Percentiles rank a stretch among this genome's conserved stretches.
Conservation (phyloP, 2,797 vertebrate genomes). For the Thaleichthys pacificus region DNA sequence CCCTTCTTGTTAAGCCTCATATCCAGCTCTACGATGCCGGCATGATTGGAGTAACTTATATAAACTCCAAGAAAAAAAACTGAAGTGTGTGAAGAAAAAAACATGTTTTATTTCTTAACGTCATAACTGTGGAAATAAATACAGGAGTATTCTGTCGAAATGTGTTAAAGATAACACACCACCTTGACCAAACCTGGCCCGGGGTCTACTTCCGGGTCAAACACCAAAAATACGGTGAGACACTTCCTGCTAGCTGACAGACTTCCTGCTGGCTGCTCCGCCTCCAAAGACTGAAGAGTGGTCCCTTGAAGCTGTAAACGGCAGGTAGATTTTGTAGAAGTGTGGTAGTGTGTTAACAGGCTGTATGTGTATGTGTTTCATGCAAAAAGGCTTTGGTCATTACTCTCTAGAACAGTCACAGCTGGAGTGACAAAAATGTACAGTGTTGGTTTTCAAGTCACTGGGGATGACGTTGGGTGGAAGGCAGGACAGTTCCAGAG, state of each 20-base stretch:
- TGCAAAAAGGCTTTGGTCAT: conserved; percentile 63
- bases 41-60: background rate
- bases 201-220: conserved; percentile 31
- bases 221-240: conserved; percentile 35
- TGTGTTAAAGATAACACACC: conserved; percentile 23
- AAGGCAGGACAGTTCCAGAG: background rate
- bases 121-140: conserved; percentile 68
- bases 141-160: conserved; percentile 57
- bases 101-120: conserved; percentile 69
- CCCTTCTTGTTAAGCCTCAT: background rate
- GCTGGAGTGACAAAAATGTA: background rate
- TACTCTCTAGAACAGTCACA: background rate
- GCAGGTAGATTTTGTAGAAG: conserved; percentile 13
- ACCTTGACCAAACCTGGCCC: conserved; percentile 39
- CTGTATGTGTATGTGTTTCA: conserved; percentile 20
- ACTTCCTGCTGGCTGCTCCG: conserved; percentile 32
- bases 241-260: too few species aligned
- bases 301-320: conserved; percentile 68
- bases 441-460: background rate
- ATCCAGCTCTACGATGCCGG: background rate
- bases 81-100: conserved; percentile 57
- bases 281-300: conserved; percentile 46
- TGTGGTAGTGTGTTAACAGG: background rate
- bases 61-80: background rate
- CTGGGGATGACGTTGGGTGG: background rate